phyloP scores from a whole-genome alignment of 1,140 invertebrate genomes.

The Colletes latitarsis region DNA sequence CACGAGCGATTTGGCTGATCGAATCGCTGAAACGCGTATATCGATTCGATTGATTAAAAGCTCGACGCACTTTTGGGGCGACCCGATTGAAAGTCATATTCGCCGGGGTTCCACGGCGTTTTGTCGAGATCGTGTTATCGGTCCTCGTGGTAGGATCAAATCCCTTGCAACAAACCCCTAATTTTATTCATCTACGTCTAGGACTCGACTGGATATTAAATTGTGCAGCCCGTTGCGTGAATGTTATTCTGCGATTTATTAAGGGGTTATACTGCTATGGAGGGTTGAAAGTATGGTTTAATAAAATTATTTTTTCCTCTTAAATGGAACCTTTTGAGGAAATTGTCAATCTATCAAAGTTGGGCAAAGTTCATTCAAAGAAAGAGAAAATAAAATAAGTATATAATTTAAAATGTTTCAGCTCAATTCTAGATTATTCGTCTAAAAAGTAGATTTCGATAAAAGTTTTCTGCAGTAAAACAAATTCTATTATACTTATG shows the following conservation, averaged over 20 bases:
- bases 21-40: constrained; percentile 64
- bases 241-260: constrained; percentile 13
- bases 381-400: too few relatives aligned
- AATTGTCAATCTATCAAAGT: too few relatives aligned
- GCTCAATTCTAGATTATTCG: too few relatives aligned
- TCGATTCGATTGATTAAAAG: constrained; percentile 75
- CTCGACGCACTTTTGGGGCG: constrained; percentile 47
- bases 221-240: background rate
- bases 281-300: too few relatives aligned
- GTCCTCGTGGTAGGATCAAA: background rate
- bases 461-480: background rate
- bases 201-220: background rate
- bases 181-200: constrained; percentile 48
- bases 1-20: constrained; percentile 74
- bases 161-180: constrained; percentile 26
- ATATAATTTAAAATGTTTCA: too few relatives aligned
- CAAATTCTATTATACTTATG: background rate
- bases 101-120: constrained; percentile 42
- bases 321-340: too few relatives aligned
- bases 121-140: constrained; percentile 48
- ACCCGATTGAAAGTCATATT: constrained; percentile 67
- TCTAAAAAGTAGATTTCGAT: too few relatives aligned
- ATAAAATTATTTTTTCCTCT: too few relatives aligned
- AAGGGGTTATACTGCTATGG: background rate
- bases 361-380: too few relatives aligned